Conservation (phyloP, 2,113 vertebrate genomes). For the Shinisaurus crocodilurus region DNA sequence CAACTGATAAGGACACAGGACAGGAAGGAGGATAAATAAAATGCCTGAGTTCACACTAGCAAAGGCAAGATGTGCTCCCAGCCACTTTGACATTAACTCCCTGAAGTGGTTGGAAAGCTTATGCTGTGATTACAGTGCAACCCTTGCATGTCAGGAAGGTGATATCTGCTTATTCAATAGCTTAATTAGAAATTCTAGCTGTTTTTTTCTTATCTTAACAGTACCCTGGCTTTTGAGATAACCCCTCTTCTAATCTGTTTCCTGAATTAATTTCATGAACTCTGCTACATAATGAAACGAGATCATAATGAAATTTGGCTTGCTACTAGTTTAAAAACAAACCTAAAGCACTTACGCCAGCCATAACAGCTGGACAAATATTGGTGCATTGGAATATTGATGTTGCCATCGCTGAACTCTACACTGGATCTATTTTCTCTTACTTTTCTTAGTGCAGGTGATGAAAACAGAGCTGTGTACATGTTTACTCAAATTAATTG, state of each 20-base stretch:
- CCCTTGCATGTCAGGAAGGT: neutral
- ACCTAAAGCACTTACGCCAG: neutral
- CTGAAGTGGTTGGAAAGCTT: neutral
- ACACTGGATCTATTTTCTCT: neutral
- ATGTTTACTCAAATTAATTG: neutral
- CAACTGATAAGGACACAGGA: neutral
- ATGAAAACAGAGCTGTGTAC: neutral
- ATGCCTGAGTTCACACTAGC: neutral
- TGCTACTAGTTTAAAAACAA: slow-evolving; percentile 45
- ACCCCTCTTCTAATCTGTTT: slow-evolving; percentile 41
- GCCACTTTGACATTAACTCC: neutral
- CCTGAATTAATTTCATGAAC: slow-evolving; percentile 57
- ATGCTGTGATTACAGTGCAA: neutral
- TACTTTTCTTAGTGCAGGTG: neutral
- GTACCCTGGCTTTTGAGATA: slow-evolving; percentile 53
- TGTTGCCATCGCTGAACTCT: neutral
- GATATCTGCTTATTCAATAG: slow-evolving; percentile 24
- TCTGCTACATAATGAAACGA: slow-evolving; percentile 55
- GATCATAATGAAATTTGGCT: slow-evolving; percentile 59
- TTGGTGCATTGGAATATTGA: neutral
- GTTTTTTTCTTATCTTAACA: slow-evolving; percentile 38
- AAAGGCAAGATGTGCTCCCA: neutral
- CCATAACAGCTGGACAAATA: neutral
- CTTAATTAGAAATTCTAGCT: neutral
- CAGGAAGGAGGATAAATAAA: neutral